A percentile compares a stretch with the other conserved stretches of the same genome.
Conservation (phyloP, 2,888 invertebrate genomes). For the Lysandra coridon region DNA sequence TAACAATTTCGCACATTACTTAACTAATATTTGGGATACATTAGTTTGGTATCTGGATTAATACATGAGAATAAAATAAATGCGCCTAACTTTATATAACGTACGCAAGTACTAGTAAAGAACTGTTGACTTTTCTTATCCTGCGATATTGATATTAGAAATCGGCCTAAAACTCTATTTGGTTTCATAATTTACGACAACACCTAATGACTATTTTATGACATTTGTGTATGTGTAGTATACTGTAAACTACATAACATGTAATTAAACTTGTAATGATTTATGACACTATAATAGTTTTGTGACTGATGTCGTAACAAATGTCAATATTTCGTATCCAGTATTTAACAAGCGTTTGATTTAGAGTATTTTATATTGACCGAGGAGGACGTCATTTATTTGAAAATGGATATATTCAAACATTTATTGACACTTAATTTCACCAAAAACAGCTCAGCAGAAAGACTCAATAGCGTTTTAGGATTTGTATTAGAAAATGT, state of each 20-base stretch:
- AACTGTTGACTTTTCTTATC: too few species aligned
- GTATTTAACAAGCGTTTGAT: conserved; percentile 17
- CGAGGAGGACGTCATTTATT: neutral
- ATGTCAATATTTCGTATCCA: conserved; percentile 20
- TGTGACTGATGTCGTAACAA: conserved; percentile 20
- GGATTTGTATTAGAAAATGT: neutral
- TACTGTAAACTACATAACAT: neutral
- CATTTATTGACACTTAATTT: neutral
- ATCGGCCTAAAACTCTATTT: neutral
- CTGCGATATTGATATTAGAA: neutral
- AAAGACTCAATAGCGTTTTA: neutral
- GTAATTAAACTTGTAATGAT: conserved; percentile 17
- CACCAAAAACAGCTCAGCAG: neutral
- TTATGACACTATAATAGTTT: conserved; percentile 11
- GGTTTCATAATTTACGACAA: conserved; percentile 13
- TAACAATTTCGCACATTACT: too few species aligned
- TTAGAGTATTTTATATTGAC: conserved; percentile 26
- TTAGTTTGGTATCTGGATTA: too few species aligned
- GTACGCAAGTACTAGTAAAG: too few species aligned
- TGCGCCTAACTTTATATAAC: too few species aligned
- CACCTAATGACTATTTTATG: conserved; percentile 23
- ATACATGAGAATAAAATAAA: too few species aligned
- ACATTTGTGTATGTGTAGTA: neutral
- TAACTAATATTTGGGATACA: too few species aligned
- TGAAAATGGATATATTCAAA: conserved; percentile 10